Evolutionary conservation across 37 sponge, comb jelly and placozoan species (phyloP), one percentile per base, ranked within the genome.

Genomic region (Halichondria panicea): DNA sequence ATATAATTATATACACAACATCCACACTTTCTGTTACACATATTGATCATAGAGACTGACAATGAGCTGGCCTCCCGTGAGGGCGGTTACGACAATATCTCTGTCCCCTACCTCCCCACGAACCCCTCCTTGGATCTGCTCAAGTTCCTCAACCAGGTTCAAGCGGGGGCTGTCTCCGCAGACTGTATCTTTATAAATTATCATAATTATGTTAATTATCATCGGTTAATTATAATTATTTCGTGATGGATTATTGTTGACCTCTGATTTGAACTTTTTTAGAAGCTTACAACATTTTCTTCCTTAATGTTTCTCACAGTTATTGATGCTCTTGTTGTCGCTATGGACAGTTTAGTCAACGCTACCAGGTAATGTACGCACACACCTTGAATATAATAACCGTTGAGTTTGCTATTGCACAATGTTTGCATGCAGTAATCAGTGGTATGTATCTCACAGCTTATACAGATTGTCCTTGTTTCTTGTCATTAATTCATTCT

Each of bases 181-280:
- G 96, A 95, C 88, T 95, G 92, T 92, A 92, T 92, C 92, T 81
- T 31, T 46, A n/a, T n/a, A n/a, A n/a, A n/a, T n/a, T n/a, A n/a
- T n/a, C n/a, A n/a, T n/a, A 22, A n/a, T 19, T 13, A 62, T 71
- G 25, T 56, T 34, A 3, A 3, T 65, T 22, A 60, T 28, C 63
- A 66, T 77, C 6, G 59, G 59, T 6, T 58, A 1, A 60, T 31
- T 52, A 31, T 3, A n/a, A n/a, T n/a, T n/a, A n/a, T n/a, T n/a
- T n/a, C n/a, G n/a, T n/a, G n/a, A n/a, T n/a, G n/a, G n/a, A n/a
- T n/a, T n/a, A n/a, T n/a, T n/a, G n/a, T n/a, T n/a, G n/a, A n/a
- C n/a, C n/a, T n/a, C n/a, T n/a, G n/a, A n/a, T n/a, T 56, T 9
- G 32, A n/a, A n/a, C n/a, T n/a, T n/a, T n/a, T n/a, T n/a, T n/a